phyloP scores from a whole-genome alignment of 2,888 invertebrate species.

The Serripes groenlandicus region DNA sequence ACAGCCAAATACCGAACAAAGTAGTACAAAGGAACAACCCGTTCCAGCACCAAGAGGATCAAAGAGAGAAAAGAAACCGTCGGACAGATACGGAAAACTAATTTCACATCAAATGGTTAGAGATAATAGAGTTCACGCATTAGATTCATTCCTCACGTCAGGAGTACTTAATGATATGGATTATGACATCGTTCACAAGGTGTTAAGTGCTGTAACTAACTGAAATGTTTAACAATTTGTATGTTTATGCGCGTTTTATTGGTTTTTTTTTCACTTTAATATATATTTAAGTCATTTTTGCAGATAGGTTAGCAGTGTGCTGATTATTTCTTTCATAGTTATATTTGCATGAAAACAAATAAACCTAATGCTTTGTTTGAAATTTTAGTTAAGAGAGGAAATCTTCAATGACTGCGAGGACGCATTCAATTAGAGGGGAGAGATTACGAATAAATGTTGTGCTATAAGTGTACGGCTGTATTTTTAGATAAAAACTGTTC shows the following conservation, averaged over 20 bases:
- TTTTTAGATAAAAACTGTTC: background rate
- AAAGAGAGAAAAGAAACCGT: conserved; percentile 2
- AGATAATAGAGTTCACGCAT: background rate
- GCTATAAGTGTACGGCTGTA: background rate
- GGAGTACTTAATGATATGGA: background rate
- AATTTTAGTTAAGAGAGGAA: background rate
- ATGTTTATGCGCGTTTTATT: background rate
- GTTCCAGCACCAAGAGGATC: conserved; percentile 3
- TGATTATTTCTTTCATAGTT: no score
- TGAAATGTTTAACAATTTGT: no score
- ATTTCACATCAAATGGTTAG: no score
- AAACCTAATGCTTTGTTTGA: no score
- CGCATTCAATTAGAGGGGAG: no score
- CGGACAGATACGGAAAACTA: background rate
- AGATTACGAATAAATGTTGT: background rate
- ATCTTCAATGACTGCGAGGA: no score
- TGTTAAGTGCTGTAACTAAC: conserved; percentile 4
- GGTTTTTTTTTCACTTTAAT: background rate
- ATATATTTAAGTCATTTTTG: background rate
- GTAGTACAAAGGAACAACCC: background rate
- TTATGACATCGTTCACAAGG: background rate
- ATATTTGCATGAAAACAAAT: no score
- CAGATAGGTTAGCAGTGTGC: background rate
- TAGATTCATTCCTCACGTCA: background rate
- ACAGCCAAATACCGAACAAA: no score